Percentiles rank a stretch among this genome's conserved stretches.
Evolutionary conservation across 2,113 vertebrate species (phyloP).

Genomic region (Hirundichthys speculiger): DNA sequence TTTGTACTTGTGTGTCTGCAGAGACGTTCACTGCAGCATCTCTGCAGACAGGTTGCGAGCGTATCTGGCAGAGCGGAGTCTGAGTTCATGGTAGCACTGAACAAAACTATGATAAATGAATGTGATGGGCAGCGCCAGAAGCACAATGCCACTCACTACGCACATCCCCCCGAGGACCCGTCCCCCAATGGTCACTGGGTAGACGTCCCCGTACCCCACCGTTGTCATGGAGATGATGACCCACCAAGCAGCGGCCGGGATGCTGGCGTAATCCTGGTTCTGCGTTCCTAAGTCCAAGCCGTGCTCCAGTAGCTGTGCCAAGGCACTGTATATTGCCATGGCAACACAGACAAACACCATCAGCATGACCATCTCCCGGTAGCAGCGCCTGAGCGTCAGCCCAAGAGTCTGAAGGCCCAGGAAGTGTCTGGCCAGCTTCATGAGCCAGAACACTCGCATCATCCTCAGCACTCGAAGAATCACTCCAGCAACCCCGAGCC

Average conservation of each 20-base stretch:
- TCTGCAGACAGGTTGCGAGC: constrained; percentile 89
- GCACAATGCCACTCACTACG: constrained; percentile 97
- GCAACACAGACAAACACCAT: constrained; percentile 97
- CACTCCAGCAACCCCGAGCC: constrained; percentile 95
- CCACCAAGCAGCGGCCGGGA: constrained; percentile 98
- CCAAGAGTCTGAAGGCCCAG: constrained; percentile 98
- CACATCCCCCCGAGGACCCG: constrained; percentile 97
- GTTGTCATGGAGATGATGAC: constrained; percentile 99
- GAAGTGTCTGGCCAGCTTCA: constrained; percentile 98
- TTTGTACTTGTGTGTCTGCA: constrained; percentile 17
- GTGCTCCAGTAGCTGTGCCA: constrained; percentile 96
- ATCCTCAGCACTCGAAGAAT: constrained; percentile 94
- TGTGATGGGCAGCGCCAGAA: constrained; percentile 96
- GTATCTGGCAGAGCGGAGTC: constrained; percentile 91
- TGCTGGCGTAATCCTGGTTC: constrained; percentile 95
- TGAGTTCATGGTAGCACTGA: constrained; percentile 98
- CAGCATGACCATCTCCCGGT: constrained; percentile 98
- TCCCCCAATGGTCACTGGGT: constrained; percentile 94
- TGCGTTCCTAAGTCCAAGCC: constrained; percentile 91
- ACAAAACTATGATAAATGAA: constrained; percentile 99
- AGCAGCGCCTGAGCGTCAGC: constrained; percentile 95
- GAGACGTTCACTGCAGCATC: constrained; percentile 83
- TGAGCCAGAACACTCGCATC: constrained; percentile 99
- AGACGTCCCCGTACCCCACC: constrained; percentile 98
- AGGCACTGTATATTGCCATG: constrained; percentile 98